Evolutionary conservation across 2,797 vertebrate species (phyloP).

Genomic region (Tangara arthus): DNA sequence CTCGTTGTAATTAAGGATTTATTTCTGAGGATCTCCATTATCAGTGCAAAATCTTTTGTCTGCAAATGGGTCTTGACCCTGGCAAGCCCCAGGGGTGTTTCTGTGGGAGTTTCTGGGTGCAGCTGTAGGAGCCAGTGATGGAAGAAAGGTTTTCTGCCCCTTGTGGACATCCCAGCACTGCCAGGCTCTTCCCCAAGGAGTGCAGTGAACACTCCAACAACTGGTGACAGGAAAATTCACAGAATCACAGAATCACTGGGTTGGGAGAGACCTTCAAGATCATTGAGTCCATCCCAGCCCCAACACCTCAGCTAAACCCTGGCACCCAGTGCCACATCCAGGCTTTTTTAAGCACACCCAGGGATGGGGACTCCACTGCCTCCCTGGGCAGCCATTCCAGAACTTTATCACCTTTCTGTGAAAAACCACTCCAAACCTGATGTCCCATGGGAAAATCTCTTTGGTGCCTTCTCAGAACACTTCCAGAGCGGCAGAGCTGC

Average conservation of each 20-base stretch:
- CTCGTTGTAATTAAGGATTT: neutral
- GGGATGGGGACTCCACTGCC: neutral
- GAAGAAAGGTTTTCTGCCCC: neutral
- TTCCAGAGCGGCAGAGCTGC: neutral
- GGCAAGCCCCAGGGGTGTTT: neutral
- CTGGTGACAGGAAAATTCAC: neutral
- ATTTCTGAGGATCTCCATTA: neutral
- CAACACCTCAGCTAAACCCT: neutral
- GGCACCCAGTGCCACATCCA: neutral
- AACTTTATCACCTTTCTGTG: neutral
- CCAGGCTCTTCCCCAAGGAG: neutral
- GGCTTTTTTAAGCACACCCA: neutral
- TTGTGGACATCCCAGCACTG: neutral
- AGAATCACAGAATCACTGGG: neutral
- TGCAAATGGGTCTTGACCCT: neutral
- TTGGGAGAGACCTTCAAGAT: neutral
- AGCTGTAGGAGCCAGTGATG: fast-evolving
- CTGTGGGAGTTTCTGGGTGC: neutral
- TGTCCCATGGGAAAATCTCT: neutral
- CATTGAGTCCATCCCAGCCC: neutral
- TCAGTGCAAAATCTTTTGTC: neutral
- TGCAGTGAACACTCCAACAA: neutral
- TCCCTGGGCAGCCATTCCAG: neutral
- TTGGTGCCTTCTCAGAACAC: fast-evolving
- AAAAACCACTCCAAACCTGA: neutral